Percentiles rank a stretch among this genome's conserved stretches.
These are phyloP conservation scores for Tolmerus cingulatus DNA, from an alignment of 2,888 invertebrate species.

Conservation along the genomic window DNA sequence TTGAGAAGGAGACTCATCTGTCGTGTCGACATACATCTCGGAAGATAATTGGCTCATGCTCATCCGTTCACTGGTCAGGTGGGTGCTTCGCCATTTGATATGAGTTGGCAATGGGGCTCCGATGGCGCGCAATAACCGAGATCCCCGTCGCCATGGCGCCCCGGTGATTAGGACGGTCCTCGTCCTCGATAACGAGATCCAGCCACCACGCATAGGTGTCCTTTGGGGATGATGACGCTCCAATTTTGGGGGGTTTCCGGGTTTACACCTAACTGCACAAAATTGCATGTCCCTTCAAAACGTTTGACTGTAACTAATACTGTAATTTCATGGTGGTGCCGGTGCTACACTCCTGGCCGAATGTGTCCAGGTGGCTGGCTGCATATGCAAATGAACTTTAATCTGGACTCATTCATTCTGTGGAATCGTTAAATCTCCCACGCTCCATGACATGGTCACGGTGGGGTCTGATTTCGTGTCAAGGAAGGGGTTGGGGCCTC, in stretches of 20 bases:
- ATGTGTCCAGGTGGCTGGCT: not conserved
- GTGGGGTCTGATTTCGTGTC: not conserved
- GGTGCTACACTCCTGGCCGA: not conserved
- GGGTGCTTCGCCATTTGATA: not conserved
- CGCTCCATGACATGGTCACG: not conserved
- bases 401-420: constrained; percentile 37
- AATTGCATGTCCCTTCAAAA: constrained; percentile 18
- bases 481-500: not conserved
- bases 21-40: not conserved
- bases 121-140: not conserved
- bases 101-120: not conserved
- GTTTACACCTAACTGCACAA: constrained; percentile 22
- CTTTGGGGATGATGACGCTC: constrained; percentile 14
- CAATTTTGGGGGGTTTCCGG: constrained; percentile 14
- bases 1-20: not conserved
- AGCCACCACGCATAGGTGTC: not conserved
- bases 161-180: not conserved
- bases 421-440: constrained; percentile 24
- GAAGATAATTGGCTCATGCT: not conserved
- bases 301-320: constrained; percentile 31
- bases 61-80: not conserved
- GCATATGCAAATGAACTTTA: constrained; percentile 37
- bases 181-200: not conserved
- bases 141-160: not conserved
- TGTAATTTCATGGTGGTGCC: constrained; percentile 5